phyloP scores from a whole-genome alignment of 2,888 invertebrate species.

The Drosophila neotestacea region DNA sequence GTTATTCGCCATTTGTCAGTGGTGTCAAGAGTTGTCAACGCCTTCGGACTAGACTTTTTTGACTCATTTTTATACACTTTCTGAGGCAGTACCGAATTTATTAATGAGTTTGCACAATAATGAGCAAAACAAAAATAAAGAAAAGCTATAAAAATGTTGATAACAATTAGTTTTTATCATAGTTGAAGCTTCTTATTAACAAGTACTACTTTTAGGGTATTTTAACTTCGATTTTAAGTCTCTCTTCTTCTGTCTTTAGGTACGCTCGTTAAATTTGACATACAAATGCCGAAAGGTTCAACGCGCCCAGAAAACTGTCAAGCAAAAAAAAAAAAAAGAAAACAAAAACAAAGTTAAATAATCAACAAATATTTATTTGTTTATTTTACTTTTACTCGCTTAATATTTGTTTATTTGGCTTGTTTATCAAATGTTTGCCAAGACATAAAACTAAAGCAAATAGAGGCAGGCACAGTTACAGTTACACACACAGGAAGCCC shows the following conservation, averaged over 20 bases:
- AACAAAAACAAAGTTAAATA: conserved; percentile 18
- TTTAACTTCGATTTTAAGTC: background rate
- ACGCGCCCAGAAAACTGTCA: conserved; percentile 57
- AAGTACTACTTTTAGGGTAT: background rate
- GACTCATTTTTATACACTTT: conserved; percentile 10
- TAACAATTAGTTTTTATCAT: background rate
- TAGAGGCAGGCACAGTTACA: conserved; percentile 25
- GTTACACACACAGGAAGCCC: conserved; percentile 48
- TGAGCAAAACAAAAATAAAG: background rate
- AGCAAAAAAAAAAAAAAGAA: conserved; percentile 12
- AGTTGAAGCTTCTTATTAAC: too few relatives aligned
- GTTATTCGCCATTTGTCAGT: conserved; percentile 39
- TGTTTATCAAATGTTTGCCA: conserved; percentile 73
- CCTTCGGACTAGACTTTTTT: conserved; percentile 30
- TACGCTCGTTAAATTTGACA: conserved; percentile 65
- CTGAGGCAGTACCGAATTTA: background rate
- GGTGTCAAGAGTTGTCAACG: conserved; percentile 44
- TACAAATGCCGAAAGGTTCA: conserved; percentile 62
- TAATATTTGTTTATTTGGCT: conserved; percentile 59
- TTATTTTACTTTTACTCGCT: conserved; percentile 52
- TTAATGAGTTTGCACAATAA: background rate
- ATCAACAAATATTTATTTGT: conserved; percentile 54
- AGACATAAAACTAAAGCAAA: conserved; percentile 70
- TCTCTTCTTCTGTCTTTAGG: conserved; percentile 5
- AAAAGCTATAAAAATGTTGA: background rate